Evolutionary conservation across 1,140 invertebrate species (phyloP), one percentile per base, ranked within the genome.

Genomic region (Anthonomus grandis): DNA sequence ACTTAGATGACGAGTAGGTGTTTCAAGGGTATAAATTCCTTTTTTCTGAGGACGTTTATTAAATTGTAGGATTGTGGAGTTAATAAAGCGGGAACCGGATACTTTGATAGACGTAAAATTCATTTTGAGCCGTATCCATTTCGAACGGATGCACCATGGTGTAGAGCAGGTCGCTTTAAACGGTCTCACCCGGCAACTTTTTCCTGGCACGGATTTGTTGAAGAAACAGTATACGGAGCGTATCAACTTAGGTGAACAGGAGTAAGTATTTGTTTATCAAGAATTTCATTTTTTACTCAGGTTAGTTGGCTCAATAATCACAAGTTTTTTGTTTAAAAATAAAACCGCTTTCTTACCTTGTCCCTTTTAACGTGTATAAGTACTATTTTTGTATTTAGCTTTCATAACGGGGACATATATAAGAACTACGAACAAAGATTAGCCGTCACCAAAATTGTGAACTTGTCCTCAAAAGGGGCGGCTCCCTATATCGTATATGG

Each of bases 401-500:
- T 95, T 84, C 86, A 81, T 63, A 93, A 95, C 70, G 64, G 73
- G 42, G 68, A 65, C 9, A 75, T 96, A n/a, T 52, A 27, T 12
- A 18, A 45, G 3, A 97, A 97, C 75, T 51, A 66, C 9, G 80
- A 87, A 56, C 91, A 95, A 73, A 90, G 85, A 67, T 68, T 75
- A 47, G 92, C 93, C 5, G 84, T 97, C 0, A 76, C 69, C 27
- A 87, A 92, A 69, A 87, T 96, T 54, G 64, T 97, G 6, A 74
- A 78, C 13, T 86, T 84, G 2, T 78, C 85, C 54, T 81, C 83
- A 6, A 38, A 24, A 38, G 75, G 86, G 24, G 75, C 86, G 0
- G 72, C 89, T 54, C 94, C 95, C 0, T 97, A 97, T 67, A 78
- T 95, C 4, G 86, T 97, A 57, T 97, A 89, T 76, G 95, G 95